A percentile compares a stretch with the other conserved stretches of the same genome.
Evolutionary conservation across 2,113 vertebrate genomes (phyloP).

Genomic region (Tonatia bakeri): DNA sequence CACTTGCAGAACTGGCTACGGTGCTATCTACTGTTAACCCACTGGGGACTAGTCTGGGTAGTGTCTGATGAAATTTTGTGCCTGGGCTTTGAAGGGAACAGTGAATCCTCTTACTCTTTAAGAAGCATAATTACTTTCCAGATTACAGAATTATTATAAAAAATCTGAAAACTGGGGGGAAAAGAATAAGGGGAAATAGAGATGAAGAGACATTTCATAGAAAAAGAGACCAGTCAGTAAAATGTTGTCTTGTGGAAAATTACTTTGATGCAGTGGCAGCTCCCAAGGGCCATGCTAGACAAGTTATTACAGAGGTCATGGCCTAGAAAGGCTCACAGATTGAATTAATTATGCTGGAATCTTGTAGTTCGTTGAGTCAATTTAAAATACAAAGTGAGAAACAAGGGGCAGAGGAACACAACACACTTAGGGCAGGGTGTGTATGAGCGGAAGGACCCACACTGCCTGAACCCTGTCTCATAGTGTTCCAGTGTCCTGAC

Average conservation of each 20-base stretch:
- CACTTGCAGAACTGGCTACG: neutral
- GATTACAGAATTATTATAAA: neutral
- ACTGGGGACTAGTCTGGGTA: neutral
- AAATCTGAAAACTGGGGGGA: neutral
- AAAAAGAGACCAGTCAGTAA: neutral
- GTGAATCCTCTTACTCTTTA: neutral
- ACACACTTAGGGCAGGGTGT: neutral
- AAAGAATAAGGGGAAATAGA: neutral
- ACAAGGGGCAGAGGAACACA: neutral
- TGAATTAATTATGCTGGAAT: neutral
- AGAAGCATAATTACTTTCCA: neutral
- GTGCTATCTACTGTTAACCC: neutral
- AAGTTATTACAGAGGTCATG: neutral
- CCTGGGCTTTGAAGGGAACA: neutral
- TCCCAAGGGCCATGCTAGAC: neutral
- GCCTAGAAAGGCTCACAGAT: neutral
- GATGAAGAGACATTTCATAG: neutral
- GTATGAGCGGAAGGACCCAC: rapidly evolving
- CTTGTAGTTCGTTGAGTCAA: neutral
- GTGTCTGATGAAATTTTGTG: neutral
- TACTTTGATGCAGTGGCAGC: neutral
- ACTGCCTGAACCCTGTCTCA: too few species aligned
- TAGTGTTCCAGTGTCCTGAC: rapidly evolving
- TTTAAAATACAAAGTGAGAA: neutral
- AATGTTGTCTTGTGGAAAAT: neutral